Conservation (phyloP, 1,140 invertebrate genomes). For the Formica selysi region DNA sequence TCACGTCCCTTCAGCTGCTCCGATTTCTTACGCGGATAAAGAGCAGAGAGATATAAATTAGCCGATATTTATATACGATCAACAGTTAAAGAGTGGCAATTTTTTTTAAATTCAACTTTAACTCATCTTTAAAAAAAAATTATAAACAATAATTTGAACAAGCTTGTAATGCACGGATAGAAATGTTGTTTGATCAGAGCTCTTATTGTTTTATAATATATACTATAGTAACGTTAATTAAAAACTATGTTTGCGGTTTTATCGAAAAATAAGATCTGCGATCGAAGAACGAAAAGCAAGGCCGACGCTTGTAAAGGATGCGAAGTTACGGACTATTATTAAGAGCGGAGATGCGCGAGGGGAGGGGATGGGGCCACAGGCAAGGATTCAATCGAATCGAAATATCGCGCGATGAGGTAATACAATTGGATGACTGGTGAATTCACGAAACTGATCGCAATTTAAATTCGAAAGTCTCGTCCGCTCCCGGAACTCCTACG, state of each 20-base stretch:
- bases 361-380: not conserved
- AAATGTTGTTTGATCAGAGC: not conserved
- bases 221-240: not conserved
- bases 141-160: not conserved
- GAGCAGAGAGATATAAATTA: constrained; percentile 41
- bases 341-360: not conserved
- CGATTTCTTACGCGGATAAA: constrained; percentile 29
- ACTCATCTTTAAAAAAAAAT: constrained; percentile 14
- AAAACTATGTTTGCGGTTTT: constrained; percentile 29
- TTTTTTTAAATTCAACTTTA: not conserved
- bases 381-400: constrained; percentile 46
- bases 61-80: not conserved
- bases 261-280: constrained; percentile 47
- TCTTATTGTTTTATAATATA: constrained; percentile 9
- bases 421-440: constrained; percentile 68
- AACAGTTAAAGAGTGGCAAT: not conserved
- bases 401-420: constrained; percentile 67
- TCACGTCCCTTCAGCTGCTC: constrained; percentile 79
- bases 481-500: constrained; percentile 75
- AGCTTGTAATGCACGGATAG: not conserved
- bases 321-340: constrained; percentile 26
- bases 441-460: constrained; percentile 72
- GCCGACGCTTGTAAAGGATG: constrained; percentile 17
- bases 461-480: constrained; percentile 79
- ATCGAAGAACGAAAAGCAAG: not conserved